Evolutionary conservation across 1,140 invertebrate species (phyloP).

Genomic region (Drosophila subpulchrella): DNA sequence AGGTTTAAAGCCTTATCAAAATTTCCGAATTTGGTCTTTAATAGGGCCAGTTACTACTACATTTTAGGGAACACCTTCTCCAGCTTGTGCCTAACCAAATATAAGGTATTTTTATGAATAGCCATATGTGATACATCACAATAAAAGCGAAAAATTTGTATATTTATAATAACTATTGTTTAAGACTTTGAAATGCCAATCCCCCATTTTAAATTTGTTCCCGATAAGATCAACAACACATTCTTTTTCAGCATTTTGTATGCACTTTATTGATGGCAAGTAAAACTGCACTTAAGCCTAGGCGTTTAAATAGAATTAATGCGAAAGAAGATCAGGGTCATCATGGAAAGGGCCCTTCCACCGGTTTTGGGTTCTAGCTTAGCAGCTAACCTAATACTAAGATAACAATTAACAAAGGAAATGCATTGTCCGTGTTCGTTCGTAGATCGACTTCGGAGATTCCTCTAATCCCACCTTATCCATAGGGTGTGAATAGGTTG

Average conservation of each 20-base stretch:
- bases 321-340: constrained; percentile 48
- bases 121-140: constrained; percentile 28
- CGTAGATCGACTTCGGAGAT: constrained; percentile 3
- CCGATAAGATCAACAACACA: neutral
- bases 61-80: neutral
- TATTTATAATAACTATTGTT: constrained; percentile 17
- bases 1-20: neutral
- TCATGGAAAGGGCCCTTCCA: constrained; percentile 73
- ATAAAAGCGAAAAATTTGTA: constrained; percentile 12
- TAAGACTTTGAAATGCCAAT: no score
- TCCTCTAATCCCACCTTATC: constrained; percentile 12
- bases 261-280: constrained; percentile 74
- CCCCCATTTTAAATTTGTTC: neutral
- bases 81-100: constrained; percentile 1
- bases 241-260: constrained; percentile 45
- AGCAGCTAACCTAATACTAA: constrained; percentile 14
- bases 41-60: neutral
- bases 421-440: constrained; percentile 42
- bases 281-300: constrained; percentile 55
- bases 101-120: constrained; percentile 1
- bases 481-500: constrained; percentile 52
- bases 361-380: constrained; percentile 42
- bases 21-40: neutral
- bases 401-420: constrained; percentile 42
- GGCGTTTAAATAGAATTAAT: constrained; percentile 23